phyloP scores from a whole-genome alignment of 2,888 invertebrate genomes.

The Dimorphilus gyrociliatus region DNA sequence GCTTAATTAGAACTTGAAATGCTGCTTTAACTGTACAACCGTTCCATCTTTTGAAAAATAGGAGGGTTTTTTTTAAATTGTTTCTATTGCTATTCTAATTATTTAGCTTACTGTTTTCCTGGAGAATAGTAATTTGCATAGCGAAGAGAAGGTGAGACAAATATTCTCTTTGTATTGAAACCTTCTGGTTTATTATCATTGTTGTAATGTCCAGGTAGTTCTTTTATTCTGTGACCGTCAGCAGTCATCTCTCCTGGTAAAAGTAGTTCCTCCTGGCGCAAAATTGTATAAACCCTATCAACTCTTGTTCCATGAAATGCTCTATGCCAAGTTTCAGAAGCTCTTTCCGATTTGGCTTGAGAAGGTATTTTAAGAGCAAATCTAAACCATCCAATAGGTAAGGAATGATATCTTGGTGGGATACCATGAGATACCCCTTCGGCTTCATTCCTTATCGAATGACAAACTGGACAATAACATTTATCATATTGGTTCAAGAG shows the following conservation, averaged over 20 bases:
- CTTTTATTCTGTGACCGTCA: neutral
- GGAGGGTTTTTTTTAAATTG: too few relatives aligned
- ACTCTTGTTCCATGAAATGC: conserved; percentile 2
- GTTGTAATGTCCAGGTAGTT: conserved; percentile 1
- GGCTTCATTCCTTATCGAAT: too few relatives aligned
- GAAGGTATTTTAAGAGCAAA: conserved; percentile 1
- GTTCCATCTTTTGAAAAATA: too few relatives aligned
- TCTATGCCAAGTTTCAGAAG: conserved; percentile 2
- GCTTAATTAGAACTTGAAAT: conserved; percentile 1
- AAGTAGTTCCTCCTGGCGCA: neutral
- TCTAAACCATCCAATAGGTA: conserved; percentile 2
- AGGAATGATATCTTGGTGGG: conserved; percentile 1
- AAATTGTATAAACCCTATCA: neutral
- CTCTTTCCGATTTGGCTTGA: too few relatives aligned
- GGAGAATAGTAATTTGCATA: conserved; percentile 1
- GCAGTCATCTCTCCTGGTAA: neutral
- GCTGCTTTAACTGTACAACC: too few relatives aligned
- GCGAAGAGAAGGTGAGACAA: conserved; percentile 1
- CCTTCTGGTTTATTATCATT: conserved; percentile 1
- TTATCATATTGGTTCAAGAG: too few relatives aligned
- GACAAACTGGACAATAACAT: too few relatives aligned
- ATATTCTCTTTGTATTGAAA: neutral
- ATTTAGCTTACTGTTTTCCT: neutral
- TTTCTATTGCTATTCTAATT: neutral
- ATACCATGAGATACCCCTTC: too few relatives aligned